Percentiles rank a stretch among this genome's conserved stretches.
phyloP scores from a whole-genome alignment of 2,113 vertebrate genomes.

The Todiramphus chloris region DNA sequence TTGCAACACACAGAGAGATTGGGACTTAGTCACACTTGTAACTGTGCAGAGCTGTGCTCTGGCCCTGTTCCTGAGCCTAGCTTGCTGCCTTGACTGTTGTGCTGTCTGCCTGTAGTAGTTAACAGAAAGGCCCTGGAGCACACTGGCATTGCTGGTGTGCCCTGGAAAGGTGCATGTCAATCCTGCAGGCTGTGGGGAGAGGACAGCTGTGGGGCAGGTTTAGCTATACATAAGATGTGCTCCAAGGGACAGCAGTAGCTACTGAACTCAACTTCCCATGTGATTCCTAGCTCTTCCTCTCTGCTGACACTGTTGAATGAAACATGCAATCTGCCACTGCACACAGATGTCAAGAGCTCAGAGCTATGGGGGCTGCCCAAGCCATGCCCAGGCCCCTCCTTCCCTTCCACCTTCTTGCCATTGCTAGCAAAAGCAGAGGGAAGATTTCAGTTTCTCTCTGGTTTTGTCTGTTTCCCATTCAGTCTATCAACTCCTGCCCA shows the following conservation, averaged over 20 bases:
- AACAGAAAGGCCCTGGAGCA: background rate
- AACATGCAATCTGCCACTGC: background rate
- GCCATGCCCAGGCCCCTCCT: background rate
- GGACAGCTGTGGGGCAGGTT: background rate
- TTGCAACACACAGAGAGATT: background rate
- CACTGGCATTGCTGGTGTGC: background rate
- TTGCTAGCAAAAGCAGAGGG: background rate
- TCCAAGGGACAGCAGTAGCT: background rate
- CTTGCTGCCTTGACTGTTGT: background rate
- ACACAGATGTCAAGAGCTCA: background rate
- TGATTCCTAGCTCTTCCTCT: background rate
- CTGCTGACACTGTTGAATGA: background rate
- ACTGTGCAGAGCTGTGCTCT: background rate
- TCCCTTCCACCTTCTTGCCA: background rate
- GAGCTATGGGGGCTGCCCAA: background rate
- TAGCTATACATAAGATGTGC: background rate
- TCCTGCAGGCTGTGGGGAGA: background rate
- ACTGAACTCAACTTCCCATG: background rate
- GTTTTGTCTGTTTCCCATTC: background rate
- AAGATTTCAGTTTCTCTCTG: background rate
- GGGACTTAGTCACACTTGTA: background rate
- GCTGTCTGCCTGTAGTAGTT: background rate
- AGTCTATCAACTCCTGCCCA: background rate
- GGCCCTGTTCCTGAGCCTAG: background rate
- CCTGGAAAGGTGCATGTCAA: background rate